These are phyloP conservation scores for Calidris pygmaea DNA, from an alignment of 2,113 vertebrate species.

Conservation along the genomic window DNA sequence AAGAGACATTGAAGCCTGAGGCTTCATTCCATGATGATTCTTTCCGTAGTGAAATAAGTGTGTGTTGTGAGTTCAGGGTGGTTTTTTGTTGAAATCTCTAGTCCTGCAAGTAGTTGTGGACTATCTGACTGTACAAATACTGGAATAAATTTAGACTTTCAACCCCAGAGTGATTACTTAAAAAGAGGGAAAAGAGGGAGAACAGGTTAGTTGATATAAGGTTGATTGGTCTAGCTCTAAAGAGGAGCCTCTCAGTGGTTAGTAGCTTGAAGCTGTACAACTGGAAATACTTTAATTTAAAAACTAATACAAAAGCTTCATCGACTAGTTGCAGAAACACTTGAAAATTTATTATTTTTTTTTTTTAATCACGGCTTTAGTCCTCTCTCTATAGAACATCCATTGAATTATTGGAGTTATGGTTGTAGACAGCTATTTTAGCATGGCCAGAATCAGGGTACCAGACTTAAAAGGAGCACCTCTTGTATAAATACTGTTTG, in stretches of 20 bases:
- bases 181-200: neutral
- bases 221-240: neutral
- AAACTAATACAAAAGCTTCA: neutral
- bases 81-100: neutral
- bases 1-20: neutral
- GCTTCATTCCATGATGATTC: neutral
- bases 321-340: neutral
- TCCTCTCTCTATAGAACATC: neutral
- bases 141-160: neutral
- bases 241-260: neutral
- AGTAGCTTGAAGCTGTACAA: neutral
- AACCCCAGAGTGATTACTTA: neutral
- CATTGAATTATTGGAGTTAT: neutral
- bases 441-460: neutral
- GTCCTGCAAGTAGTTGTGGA: neutral
- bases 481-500: neutral
- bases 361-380: neutral
- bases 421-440: neutral
- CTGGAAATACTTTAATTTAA: neutral
- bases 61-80: neutral
- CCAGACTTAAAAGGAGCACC: neutral
- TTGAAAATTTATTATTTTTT: neutral
- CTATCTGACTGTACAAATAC: neutral
- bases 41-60: neutral
- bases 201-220: neutral